These are phyloP conservation scores for Cebus imitator DNA, from an alignment of 2,113 vertebrate genomes.

Conservation along the genomic window DNA sequence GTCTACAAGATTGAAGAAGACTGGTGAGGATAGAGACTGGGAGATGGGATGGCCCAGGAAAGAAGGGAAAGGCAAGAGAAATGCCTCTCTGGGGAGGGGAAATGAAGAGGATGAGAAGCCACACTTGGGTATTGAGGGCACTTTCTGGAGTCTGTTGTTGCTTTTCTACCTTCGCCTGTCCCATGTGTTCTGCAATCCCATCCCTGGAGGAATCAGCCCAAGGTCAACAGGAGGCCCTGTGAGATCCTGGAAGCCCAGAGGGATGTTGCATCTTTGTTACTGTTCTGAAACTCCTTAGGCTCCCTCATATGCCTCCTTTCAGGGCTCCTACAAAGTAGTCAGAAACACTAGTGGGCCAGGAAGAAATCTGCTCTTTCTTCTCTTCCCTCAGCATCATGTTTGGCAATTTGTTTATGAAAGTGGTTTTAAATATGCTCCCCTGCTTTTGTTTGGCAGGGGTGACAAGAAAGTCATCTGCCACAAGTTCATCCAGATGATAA, in stretches of 20 bases:
- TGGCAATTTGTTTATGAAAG: neutral
- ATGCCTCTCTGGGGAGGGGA: neutral
- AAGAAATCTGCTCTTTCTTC: neutral
- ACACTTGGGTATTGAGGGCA: neutral
- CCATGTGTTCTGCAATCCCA: neutral
- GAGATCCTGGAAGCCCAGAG: neutral
- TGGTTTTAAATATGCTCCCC: conserved; percentile 43
- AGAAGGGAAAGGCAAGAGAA: neutral
- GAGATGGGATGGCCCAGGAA: neutral
- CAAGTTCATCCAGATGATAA: conserved; percentile 97
- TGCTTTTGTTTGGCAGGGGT: conserved; percentile 87
- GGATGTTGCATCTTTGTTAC: neutral
- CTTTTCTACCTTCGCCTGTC: neutral
- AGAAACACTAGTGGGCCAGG: neutral
- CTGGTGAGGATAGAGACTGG: conserved; percentile 85
- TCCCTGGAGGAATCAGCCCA: neutral
- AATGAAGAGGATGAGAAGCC: neutral
- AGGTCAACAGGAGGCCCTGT: neutral
- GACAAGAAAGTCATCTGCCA: conserved; percentile 99
- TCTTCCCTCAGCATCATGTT: neutral
- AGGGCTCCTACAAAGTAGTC: neutral
- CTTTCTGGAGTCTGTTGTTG: neutral
- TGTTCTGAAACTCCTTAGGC: neutral
- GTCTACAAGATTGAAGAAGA: conserved; percentile 97
- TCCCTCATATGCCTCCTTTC: neutral